A percentile compares a stretch with the other conserved stretches of the same genome.
Evolutionary conservation across 2,797 vertebrate genomes (phyloP).

Genomic region (Hafferia zeledoni): DNA sequence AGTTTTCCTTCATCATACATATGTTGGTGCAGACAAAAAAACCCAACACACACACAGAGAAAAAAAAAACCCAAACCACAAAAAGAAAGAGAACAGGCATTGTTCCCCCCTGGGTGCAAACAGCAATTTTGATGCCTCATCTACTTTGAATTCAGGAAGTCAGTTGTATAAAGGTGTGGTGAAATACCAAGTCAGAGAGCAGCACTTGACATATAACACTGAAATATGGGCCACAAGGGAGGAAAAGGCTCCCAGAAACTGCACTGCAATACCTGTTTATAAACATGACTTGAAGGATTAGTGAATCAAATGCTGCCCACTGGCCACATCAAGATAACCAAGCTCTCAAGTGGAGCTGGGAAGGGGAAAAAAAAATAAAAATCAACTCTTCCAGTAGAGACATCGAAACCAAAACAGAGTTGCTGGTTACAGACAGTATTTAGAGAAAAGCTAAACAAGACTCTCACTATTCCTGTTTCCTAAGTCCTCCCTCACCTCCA

Average conservation of each 20-base stretch:
- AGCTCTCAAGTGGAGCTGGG: neutral
- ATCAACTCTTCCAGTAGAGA: neutral
- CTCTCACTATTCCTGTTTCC: neutral
- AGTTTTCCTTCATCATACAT: neutral
- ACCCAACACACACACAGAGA: too few relatives aligned
- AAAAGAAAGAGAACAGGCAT: neutral
- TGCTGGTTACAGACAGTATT: neutral
- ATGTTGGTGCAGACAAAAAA: neutral
- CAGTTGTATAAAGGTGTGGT: neutral
- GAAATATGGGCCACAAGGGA: neutral
- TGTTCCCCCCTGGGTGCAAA: neutral
- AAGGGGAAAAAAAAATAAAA: neutral
- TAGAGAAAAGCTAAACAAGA: neutral
- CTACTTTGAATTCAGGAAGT: neutral
- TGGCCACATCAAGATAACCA: neutral
- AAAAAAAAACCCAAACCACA: neutral
- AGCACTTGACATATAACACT: neutral
- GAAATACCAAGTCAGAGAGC: neutral
- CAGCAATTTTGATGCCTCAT: neutral
- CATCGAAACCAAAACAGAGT: neutral
- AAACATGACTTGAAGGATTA: neutral
- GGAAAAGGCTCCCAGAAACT: neutral
- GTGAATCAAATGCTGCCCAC: neutral
- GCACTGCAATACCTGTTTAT: neutral
- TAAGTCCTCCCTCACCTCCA: neutral